Conservation (phyloP, 2,888 invertebrate genomes). For the Strigamia maritima region DNA sequence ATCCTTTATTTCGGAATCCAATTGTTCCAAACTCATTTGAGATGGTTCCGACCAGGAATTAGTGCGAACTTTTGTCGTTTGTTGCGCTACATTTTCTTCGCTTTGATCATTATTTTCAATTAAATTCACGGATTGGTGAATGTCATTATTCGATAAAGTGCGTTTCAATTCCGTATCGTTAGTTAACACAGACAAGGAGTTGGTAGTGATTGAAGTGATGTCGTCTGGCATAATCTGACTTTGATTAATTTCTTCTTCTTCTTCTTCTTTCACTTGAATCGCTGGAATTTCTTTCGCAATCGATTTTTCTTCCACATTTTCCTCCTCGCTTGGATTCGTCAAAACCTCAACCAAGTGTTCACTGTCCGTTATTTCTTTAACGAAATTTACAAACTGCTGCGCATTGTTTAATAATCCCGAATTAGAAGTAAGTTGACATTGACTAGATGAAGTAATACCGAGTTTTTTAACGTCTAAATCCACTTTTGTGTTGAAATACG, state of each 20-base stretch:
- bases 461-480: neutral
- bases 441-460: neutral
- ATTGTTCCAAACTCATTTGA: constrained; percentile 37
- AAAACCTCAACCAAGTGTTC: constrained; percentile 20
- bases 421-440: neutral
- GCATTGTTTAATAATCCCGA: neutral
- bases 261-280: neutral
- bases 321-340: neutral
- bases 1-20: constrained; percentile 36
- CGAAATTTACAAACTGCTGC: constrained; percentile 35
- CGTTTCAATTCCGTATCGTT: constrained; percentile 34
- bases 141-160: constrained; percentile 36
- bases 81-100: neutral
- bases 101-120: neutral
- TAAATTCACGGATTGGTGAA: constrained; percentile 30
- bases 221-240: neutral
- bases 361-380: constrained; percentile 39
- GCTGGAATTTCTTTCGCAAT: neutral
- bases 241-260: neutral
- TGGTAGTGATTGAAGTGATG: neutral
- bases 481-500: neutral
- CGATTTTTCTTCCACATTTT: neutral
- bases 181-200: neutral
- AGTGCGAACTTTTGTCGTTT: constrained; percentile 24
- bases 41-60: constrained; percentile 39